Evolutionary conservation across 2,113 vertebrate genomes (phyloP), one percentile per base, ranked within the genome.

Genomic region (Ageneiosus marmoratus): DNA sequence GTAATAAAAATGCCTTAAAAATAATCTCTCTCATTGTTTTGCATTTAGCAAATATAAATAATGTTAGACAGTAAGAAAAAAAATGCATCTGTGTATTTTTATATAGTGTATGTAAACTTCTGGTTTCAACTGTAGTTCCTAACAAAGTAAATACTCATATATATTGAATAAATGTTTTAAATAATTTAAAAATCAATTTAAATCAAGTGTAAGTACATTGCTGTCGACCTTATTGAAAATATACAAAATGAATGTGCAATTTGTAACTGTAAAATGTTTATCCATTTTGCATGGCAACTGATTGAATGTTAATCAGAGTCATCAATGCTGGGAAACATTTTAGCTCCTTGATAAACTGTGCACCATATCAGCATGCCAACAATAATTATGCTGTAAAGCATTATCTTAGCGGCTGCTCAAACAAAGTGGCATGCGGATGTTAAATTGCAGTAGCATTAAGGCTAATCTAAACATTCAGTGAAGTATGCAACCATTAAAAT

Each of bases 401-500:
- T 58, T 60, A 58, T 29, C 34, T 73, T 48, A 46, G 29, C n/a
- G 10, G 46, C 78, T 67, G 51, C n/a, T 72, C 5, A 48, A 73
- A 58, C 51, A 81, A 72, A 32, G 69, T 58, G 44, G 46, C 44
- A 55, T 41, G 55, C n/a, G 27, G 48, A 77, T 83, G 20, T 77
- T 77, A 46, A 69, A 69, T 58, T 70, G 3, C 18, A 29, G 60
- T 27, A 29, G 50, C 34, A 44, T 58, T 81, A 41, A 44, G 32
- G 29, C 65, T 73, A 72, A 81, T 79, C 56, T 79, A 63, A 63
- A 63, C 41, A 46, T 48, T 8, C 16, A 79, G 15, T 63, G 27
- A 76, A 55, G 73, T 76, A 76, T 55, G 73, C 50, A 55, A 50
- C 24, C 9, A 76, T 55, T 76, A 76, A 76, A 34, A 55, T 12